These are phyloP conservation scores for Lagodon rhomboides DNA, from an alignment of 2,797 vertebrate genomes.

Conservation along the genomic window DNA sequence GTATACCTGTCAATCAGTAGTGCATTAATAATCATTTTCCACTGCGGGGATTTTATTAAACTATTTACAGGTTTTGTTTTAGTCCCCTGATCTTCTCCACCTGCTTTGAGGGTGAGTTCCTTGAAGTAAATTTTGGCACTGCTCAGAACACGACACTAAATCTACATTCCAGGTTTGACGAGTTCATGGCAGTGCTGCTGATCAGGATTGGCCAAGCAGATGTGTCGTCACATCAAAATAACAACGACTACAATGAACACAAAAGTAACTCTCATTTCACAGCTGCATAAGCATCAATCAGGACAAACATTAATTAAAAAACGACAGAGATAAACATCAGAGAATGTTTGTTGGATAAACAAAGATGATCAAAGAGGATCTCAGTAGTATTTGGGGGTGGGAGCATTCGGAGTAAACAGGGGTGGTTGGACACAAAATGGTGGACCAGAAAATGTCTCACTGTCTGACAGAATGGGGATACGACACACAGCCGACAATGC, in stretches of 20 bases:
- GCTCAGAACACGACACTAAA: background rate
- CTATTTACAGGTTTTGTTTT: background rate
- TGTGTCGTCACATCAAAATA: background rate
- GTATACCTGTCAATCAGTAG: slow-evolving; percentile 15
- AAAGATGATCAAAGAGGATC: background rate
- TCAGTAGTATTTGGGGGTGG: slow-evolving; percentile 1
- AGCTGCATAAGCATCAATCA: background rate
- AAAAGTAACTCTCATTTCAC: background rate
- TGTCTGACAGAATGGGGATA: background rate
- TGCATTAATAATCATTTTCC: background rate
- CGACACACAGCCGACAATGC: background rate
- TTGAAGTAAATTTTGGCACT: background rate
- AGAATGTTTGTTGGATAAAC: background rate
- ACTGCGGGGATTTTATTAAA: background rate
- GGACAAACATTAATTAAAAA: background rate
- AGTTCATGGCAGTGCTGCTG: background rate
- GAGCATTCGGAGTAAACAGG: background rate
- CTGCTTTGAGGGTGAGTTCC: background rate
- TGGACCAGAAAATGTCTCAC: background rate
- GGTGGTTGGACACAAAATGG: slow-evolving; percentile 6
- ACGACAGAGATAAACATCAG: background rate
- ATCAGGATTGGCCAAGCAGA: background rate
- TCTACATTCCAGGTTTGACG: background rate
- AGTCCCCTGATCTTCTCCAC: background rate
- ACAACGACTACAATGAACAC: background rate